A percentile compares a stretch with the other conserved stretches of the same genome.
These are phyloP conservation scores for Euwallacea fornicatus DNA, from an alignment of 1,140 invertebrate genomes.

Conservation along the genomic window DNA sequence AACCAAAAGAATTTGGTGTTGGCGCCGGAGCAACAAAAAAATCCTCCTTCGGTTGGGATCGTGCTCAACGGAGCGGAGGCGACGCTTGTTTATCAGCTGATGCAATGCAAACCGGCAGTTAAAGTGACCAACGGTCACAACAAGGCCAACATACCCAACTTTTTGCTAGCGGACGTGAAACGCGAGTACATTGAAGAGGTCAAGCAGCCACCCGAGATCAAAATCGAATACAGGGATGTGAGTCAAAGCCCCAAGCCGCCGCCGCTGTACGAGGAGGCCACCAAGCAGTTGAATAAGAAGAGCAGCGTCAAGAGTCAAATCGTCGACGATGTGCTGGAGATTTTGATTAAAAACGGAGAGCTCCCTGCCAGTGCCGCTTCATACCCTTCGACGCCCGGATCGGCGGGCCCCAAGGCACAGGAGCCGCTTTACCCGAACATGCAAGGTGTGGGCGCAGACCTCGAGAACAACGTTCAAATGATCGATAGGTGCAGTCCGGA, in stretches of 20 bases:
- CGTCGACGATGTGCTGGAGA: conserved; percentile 94
- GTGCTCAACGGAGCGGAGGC: conserved; percentile 49
- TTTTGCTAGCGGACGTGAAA: conserved; percentile 50
- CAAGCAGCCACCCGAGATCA: conserved; percentile 50
- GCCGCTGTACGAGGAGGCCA: conserved; percentile 72
- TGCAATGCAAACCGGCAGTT: conserved; percentile 48
- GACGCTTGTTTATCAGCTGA: conserved; percentile 52
- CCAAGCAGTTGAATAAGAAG: conserved; percentile 65
- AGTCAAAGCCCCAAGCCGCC: conserved; percentile 58
- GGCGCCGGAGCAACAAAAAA: conserved; percentile 33
- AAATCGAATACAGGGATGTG: conserved; percentile 50
- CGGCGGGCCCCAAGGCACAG: conserved; percentile 50
- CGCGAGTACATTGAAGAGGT: conserved; percentile 50
- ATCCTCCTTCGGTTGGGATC: conserved; percentile 44
- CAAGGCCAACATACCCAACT: conserved; percentile 57
- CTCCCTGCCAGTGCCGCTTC: conserved; percentile 83
- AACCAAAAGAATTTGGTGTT: conserved; percentile 49
- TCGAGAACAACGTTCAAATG: conserved; percentile 40
- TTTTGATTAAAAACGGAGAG: conserved; percentile 91
- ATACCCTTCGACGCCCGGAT: conserved; percentile 72
- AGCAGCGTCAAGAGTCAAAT: conserved; percentile 77
- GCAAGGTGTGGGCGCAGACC: conserved; percentile 40
- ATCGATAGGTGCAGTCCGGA: conserved; percentile 54
- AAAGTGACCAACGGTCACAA: conserved; percentile 50
- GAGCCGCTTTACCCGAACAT: conserved; percentile 49